Percentiles rank a stretch among this genome's conserved stretches.
Evolutionary conservation across 2,888 invertebrate species (phyloP).

Genomic region (Agrypnus murinus): DNA sequence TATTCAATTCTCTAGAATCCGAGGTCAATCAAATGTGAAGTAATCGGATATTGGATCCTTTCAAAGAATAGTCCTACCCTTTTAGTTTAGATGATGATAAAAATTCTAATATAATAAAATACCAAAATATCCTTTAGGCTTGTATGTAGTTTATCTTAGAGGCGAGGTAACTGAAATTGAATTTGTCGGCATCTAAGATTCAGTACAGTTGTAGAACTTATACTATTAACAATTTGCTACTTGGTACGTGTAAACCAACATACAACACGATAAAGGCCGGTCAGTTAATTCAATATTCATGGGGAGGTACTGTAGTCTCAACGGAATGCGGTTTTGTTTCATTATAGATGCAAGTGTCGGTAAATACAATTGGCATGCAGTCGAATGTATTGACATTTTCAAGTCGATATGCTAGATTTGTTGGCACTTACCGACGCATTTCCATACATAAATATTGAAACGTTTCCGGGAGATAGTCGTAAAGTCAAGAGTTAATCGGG

Average conservation of each 20-base stretch:
- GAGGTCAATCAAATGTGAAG: slow-evolving; percentile 35
- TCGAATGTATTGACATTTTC: slow-evolving; percentile 22
- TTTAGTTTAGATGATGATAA: slow-evolving; percentile 18
- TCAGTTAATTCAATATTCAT: slow-evolving; percentile 38
- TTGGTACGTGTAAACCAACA: slow-evolving; percentile 13
- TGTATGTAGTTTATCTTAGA: too few relatives aligned
- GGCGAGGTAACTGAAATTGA: neutral
- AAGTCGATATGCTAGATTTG: slow-evolving; percentile 8
- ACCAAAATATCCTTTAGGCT: slow-evolving; percentile 6
- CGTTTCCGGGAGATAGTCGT: neutral
- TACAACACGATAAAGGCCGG: slow-evolving; percentile 22
- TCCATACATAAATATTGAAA: slow-evolving; percentile 18
- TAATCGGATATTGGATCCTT: slow-evolving; percentile 29
- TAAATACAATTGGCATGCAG: slow-evolving; percentile 25
- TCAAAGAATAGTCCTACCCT: slow-evolving; percentile 29
- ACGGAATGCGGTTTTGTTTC: slow-evolving; percentile 39
- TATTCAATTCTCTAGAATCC: slow-evolving; percentile 26
- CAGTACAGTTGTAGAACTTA: neutral
- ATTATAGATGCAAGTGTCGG: slow-evolving; percentile 38
- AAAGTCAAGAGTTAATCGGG: neutral
- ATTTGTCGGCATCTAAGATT: neutral
- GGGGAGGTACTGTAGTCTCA: slow-evolving; percentile 27
- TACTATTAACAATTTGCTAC: slow-evolving; percentile 3
- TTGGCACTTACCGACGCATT: slow-evolving; percentile 3
- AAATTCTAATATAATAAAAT: slow-evolving; percentile 18